Evolutionary conservation across 2,888 invertebrate species (phyloP).

Genomic region (Spodoptera exigua): DNA sequence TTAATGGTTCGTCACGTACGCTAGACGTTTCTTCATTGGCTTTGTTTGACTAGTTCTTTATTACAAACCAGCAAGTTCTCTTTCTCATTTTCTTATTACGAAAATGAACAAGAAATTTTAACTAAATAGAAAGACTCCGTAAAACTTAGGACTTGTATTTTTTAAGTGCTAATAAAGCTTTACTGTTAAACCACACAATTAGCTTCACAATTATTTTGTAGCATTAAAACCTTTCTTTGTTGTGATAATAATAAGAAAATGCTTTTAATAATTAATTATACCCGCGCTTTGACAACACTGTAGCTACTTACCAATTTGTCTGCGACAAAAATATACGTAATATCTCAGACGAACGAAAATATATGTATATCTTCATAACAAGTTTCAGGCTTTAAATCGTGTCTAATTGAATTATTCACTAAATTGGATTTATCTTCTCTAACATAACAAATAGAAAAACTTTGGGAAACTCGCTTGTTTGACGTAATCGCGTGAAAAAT

Average conservation of each 20-base stretch:
- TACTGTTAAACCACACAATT: conserved; percentile 23
- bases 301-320: conserved; percentile 24
- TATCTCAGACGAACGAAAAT: conserved; percentile 31
- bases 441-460: conserved; percentile 44
- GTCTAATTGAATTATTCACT: conserved; percentile 48
- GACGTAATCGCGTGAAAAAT: conserved; percentile 37
- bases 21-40: too few relatives aligned
- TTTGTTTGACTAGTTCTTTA: too few relatives aligned
- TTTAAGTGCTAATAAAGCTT: too few relatives aligned
- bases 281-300: conserved; percentile 19
- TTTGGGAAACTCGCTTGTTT: conserved; percentile 39
- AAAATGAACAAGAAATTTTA: too few relatives aligned
- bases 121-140: too few relatives aligned
- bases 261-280: conserved; percentile 22
- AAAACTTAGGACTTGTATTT: too few relatives aligned
- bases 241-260: conserved; percentile 28
- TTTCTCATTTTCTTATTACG: too few relatives aligned
- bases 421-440: conserved; percentile 47
- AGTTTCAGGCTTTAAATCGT: conserved; percentile 42
- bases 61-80: too few relatives aligned
- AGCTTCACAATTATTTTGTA: not conserved
- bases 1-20: too few relatives aligned
- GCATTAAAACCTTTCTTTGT: conserved; percentile 7
- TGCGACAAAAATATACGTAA: conserved; percentile 25
- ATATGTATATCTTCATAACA: conserved; percentile 36